Evolutionary conservation across 2,797 vertebrate genomes (phyloP).

Genomic region (Gymnopithys bicolor): DNA sequence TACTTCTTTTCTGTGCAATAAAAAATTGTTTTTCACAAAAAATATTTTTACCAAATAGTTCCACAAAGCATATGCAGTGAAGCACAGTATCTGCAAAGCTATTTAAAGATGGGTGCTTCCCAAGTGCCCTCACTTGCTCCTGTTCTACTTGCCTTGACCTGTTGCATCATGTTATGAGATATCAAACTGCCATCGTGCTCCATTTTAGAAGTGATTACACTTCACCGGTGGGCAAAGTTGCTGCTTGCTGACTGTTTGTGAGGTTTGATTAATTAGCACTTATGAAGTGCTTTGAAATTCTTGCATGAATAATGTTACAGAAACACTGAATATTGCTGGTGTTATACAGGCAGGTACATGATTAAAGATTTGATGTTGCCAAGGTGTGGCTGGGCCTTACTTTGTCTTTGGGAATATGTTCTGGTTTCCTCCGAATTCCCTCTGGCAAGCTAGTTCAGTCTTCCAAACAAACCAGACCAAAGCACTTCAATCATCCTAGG

Average conservation of each 20-base stretch:
- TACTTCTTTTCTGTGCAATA: not conserved
- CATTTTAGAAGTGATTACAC: not conserved
- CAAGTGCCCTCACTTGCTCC: conserved; percentile 48
- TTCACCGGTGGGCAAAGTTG: conserved; percentile 60
- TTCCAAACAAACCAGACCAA: conserved; percentile 55
- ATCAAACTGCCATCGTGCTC: conserved; percentile 63
- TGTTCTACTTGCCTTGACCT: conserved; percentile 54
- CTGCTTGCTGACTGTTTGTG: conserved; percentile 47
- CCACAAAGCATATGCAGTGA: not conserved
- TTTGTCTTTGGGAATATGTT: conserved; percentile 24
- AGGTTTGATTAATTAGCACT: conserved; percentile 65
- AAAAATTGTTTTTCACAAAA: not conserved
- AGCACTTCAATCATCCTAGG: conserved; percentile 15
- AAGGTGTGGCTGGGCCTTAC: conserved; percentile 48
- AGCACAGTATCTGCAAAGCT: not conserved
- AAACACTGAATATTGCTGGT: conserved; percentile 36
- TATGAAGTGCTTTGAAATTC: conserved; percentile 66
- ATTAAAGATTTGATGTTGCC: conserved; percentile 57
- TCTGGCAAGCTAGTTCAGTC: conserved; percentile 39
- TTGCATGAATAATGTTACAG: conserved; percentile 54
- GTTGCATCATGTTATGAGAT: not conserved
- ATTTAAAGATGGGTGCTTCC: not conserved
- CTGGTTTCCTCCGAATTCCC: conserved; percentile 46
- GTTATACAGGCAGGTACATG: conserved; percentile 57
- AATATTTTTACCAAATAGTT: not conserved